Base-by-base conservation (phyloP, 2,797 vertebrate species). In the Ibycter americanus region DNA sequence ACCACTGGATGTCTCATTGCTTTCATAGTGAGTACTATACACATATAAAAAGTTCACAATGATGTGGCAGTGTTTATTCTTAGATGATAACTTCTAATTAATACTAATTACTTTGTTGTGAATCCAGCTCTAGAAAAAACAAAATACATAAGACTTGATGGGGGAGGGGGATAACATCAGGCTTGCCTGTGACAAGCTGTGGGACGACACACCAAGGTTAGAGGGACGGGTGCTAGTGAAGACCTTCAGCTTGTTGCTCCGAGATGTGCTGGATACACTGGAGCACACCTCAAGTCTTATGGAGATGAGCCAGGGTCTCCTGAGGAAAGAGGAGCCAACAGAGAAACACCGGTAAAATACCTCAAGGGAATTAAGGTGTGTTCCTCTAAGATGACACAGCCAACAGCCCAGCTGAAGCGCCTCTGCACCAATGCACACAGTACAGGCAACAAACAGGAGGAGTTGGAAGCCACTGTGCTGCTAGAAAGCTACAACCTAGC, bases 201-300 rank as follows among this genome's bases (percentile, higher is more conserved):
- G 20, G 21, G 34, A 51, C 34, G 15, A 34, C 6, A n/a, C 6
- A 12, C 11, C 14, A 27, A 26, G 36, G 13, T 59, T 74, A 22
- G 32, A 0, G 0, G 19, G 14, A 15, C 12, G 6, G 8, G 16
- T 77, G 19, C 26, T 31, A n/a, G 9, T 0, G 0, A 68, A 14
- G 13, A 17, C 61, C 15, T n/a, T 77, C 71, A 82, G 21, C 18
- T 44, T 54, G 12, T 51, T 29, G 4, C 29, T 81, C 20, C 51
- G 29, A 61, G n/a, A 29, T 3, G 5, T 44, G 27, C 17, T 71
- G 44, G 44, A 44, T 44, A 8, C 44, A 44, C 44, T 44, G 44
- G 44, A 44, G 44, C 44, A 44, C 44, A 44, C 36, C 12, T 70
- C 27, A 52, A 52, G 47, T 38, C 34, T 52, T 29, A 52, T 5